Base-by-base conservation (phyloP, 2,797 vertebrate species). In the Myoxocephalus aenaeus region DNA sequence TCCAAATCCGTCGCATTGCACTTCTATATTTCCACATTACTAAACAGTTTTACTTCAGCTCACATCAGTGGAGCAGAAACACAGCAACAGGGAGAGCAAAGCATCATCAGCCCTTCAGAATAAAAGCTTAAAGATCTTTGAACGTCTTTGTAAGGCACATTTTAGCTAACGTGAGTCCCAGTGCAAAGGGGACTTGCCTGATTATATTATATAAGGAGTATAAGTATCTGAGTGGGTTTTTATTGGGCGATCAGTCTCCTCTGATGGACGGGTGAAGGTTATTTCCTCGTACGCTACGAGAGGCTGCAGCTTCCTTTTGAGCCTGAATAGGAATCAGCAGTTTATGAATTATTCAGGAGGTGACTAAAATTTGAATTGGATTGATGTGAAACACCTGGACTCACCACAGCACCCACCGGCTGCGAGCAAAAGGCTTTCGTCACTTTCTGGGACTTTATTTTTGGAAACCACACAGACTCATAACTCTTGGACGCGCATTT, bases 401-500 rank as follows among this genome's bases (percentile, higher is more conserved):
- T 59, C 77, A n/a, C 17, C 36, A 2, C 40, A 1, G 6, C 29
- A 0, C 57, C 2, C 29, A 0, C 57, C 2, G 66, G 25, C 67
- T 25, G 56, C 17, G 56, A 70, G 74, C 0, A 44, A 18, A 18
- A 17, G 20, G 48, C 73, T 27, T 27, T 1, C 2, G 7, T 48
- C 50, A 2, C 65, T 59, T 65, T 65, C 71, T 65, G 72, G 78
- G 62, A 18, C 63, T 63, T 11, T 68, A 70, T 77, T 81, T 78
- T 29, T 44, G 69, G 68, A 58, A 0, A 3, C 14, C 12, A 51
- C 50, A 42, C 67, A 48, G 13, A 50, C 75, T 68, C 63, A 38
- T 59, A 71, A 50, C 46, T 82, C 59, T 40, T 32, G 25, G 75
- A 64, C 9, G 9, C 18, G 20, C 63, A 50, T 34, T 50, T 38